Percentiles rank a stretch among this genome's conserved stretches.
phyloP scores from a whole-genome alignment of 2,797 vertebrate species.

The Kryptopterus vitreolus region DNA sequence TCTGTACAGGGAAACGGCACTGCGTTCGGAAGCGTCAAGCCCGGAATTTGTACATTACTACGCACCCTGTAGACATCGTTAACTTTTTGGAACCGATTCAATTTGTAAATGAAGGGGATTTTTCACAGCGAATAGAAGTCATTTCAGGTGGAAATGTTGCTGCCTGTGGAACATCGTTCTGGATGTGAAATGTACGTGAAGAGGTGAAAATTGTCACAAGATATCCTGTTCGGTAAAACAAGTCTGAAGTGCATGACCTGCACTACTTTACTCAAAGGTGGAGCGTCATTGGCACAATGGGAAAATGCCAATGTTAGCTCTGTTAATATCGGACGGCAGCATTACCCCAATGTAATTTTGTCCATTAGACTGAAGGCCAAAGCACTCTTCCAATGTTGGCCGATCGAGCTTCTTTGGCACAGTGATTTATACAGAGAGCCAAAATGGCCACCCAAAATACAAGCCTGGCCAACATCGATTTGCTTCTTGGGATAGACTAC shows the following conservation, averaged over 20 bases:
- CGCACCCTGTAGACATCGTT: background rate
- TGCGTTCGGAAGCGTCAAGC: conserved; percentile 7
- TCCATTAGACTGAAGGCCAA: background rate
- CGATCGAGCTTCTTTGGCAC: conserved; percentile 6
- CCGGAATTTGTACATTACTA: background rate
- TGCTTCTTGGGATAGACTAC: background rate
- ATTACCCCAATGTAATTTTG: background rate
- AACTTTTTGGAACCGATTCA: background rate
- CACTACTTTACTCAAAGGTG: background rate
- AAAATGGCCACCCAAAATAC: conserved; percentile 3
- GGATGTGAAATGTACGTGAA: background rate
- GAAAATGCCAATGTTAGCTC: background rate
- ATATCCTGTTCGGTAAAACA: background rate
- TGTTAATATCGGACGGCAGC: background rate
- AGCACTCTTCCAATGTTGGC: background rate
- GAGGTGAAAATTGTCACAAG: too few relatives aligned
- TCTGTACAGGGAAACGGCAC: background rate
- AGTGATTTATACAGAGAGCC: background rate
- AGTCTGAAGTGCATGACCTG: background rate
- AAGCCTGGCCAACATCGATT: background rate
- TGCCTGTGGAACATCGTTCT: background rate
- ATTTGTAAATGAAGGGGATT: background rate
- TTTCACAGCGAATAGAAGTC: background rate
- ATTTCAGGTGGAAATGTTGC: background rate
- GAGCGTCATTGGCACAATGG: background rate